Evolutionary conservation across 2,888 invertebrate genomes (phyloP).

Genomic region (Disparrhopalites patrizii): DNA sequence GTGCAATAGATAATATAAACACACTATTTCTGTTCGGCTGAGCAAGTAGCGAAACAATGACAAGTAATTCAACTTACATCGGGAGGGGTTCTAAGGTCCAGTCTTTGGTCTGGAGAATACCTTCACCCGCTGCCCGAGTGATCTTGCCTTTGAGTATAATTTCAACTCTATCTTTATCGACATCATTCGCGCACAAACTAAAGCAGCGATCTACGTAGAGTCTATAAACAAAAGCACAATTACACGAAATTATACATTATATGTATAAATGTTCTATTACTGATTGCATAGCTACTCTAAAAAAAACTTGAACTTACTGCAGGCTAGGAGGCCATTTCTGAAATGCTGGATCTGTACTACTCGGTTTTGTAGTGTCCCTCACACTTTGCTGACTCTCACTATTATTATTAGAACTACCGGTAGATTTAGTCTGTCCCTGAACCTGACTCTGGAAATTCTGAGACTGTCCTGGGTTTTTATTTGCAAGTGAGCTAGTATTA

Average conservation of each 20-base stretch:
- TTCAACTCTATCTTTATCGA: constrained; percentile 91
- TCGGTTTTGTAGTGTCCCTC: neutral
- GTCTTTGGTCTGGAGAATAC: constrained; percentile 82
- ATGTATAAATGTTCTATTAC: neutral
- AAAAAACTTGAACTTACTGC: constrained; percentile 34
- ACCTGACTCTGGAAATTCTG: neutral
- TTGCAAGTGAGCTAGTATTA: constrained; percentile 8
- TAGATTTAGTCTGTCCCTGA: constrained; percentile 3
- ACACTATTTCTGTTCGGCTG: no score
- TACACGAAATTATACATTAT: neutral
- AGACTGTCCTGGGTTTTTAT: neutral
- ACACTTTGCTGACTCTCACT: constrained; percentile 4
- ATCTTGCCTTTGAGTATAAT: constrained; percentile 91
- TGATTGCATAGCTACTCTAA: neutral
- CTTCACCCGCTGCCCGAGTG: constrained; percentile 81
- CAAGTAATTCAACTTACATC: constrained; percentile 51
- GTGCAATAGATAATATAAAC: no score
- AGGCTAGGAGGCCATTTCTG: constrained; percentile 44
- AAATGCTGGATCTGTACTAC: constrained; percentile 14
- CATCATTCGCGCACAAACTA: constrained; percentile 77
- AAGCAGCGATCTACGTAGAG: constrained; percentile 90
- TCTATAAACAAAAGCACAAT: constrained; percentile 49
- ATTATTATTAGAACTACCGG: constrained; percentile 9
- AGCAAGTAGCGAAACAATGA: neutral
- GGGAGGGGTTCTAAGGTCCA: constrained; percentile 94